These are phyloP conservation scores for Athetis lepigone DNA, from an alignment of 2,888 invertebrate genomes.

Conservation along the genomic window DNA sequence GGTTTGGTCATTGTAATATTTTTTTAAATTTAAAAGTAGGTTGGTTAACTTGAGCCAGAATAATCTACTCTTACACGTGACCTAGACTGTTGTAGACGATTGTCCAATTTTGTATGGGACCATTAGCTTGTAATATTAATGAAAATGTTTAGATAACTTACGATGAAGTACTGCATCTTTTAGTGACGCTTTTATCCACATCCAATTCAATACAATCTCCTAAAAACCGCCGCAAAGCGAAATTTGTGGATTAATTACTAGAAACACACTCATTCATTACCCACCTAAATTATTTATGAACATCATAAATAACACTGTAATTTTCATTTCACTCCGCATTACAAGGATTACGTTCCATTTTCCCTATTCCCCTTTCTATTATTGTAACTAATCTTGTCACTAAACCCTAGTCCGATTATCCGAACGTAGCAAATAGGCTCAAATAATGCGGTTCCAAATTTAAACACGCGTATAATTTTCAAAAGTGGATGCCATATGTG, in stretches of 20 bases:
- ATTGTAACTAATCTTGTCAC: slow-evolving; percentile 88
- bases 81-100: too few relatives aligned
- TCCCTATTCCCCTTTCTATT: slow-evolving; percentile 77
- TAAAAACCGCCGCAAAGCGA: slow-evolving; percentile 12
- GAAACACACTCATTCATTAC: slow-evolving; percentile 49
- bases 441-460: slow-evolving; percentile 82
- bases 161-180: background rate
- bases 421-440: slow-evolving; percentile 78
- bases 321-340: slow-evolving; percentile 80
- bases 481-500: slow-evolving; percentile 84
- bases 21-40: too few relatives aligned
- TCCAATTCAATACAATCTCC: slow-evolving; percentile 1
- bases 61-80: too few relatives aligned
- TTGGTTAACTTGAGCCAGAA: too few relatives aligned
- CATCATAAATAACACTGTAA: slow-evolving; percentile 71
- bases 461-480: slow-evolving; percentile 87
- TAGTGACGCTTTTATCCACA: background rate
- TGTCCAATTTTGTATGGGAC: too few relatives aligned
- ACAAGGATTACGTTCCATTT: slow-evolving; percentile 77
- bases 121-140: too few relatives aligned
- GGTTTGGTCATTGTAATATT: too few relatives aligned
- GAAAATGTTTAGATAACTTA: too few relatives aligned
- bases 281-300: slow-evolving; percentile 47
- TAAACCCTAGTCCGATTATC: slow-evolving; percentile 86
- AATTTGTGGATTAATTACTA: slow-evolving; percentile 31